Conservation (phyloP, 2,797 vertebrate species). For the Toxotes lorentzi region DNA sequence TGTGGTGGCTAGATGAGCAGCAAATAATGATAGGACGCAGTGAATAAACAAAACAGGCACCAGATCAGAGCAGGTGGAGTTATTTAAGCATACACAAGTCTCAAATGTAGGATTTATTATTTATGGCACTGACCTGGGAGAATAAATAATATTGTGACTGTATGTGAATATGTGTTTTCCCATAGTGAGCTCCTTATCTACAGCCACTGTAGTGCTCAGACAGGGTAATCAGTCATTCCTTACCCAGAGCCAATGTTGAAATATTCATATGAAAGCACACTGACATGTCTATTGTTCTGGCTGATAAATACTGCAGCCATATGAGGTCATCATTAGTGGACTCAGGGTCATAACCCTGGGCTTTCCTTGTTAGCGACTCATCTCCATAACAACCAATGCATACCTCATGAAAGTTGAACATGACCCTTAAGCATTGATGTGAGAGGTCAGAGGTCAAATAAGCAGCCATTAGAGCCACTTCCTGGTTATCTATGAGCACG, state of each 20-base stretch:
- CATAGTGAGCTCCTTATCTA: conserved; percentile 64
- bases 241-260: conserved; percentile 62
- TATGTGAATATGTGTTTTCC: conserved; percentile 59
- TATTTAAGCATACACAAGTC: conserved; percentile 42
- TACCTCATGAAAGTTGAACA: conserved; percentile 87
- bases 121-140: conserved; percentile 55
- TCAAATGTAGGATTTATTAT: conserved; percentile 56
- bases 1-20: conserved; percentile 5
- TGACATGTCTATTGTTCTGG: conserved; percentile 68
- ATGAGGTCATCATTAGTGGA: conserved; percentile 77
- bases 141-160: conserved; percentile 66
- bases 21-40: neutral
- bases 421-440: conserved; percentile 85
- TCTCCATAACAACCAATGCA: conserved; percentile 70
- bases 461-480: conserved; percentile 88
- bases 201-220: conserved; percentile 67
- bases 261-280: conserved; percentile 73
- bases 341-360: conserved; percentile 56
- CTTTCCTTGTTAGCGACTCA: conserved; percentile 68
- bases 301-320: conserved; percentile 71
- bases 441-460: conserved; percentile 87
- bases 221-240: conserved; percentile 73
- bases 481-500: conserved; percentile 89
- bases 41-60: conserved; percentile 30
- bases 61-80: conserved; percentile 43